phyloP scores from a whole-genome alignment of 2,888 invertebrate species.

The Allolobophora icterica region DNA sequence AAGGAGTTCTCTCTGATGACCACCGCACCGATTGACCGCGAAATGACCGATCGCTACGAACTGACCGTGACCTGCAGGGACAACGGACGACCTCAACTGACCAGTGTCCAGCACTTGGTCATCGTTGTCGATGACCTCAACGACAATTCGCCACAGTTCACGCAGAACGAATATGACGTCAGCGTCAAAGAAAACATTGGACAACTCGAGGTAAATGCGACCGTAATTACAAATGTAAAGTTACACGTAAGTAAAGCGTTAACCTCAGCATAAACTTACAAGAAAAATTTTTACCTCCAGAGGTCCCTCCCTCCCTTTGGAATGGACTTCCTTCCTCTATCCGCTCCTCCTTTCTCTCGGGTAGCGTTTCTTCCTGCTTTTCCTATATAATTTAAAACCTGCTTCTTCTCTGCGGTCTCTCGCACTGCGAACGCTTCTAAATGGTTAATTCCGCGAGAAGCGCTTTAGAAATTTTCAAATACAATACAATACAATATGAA shows the following conservation, averaged over 20 bases:
- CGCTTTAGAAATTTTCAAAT: too few species aligned
- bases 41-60: slow-evolving; percentile 39
- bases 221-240: neutral
- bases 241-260: neutral
- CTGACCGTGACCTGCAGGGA: slow-evolving; percentile 44
- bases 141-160: slow-evolving; percentile 46
- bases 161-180: slow-evolving; percentile 39
- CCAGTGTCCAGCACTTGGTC: slow-evolving; percentile 32
- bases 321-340: too few species aligned
- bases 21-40: slow-evolving; percentile 41
- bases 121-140: slow-evolving; percentile 46
- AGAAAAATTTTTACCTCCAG: too few species aligned
- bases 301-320: too few species aligned
- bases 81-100: slow-evolving; percentile 39
- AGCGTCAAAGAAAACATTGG: slow-evolving; percentile 43
- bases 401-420: too few species aligned
- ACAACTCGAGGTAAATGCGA: slow-evolving; percentile 26
- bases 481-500: too few species aligned
- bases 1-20: slow-evolving; percentile 34
- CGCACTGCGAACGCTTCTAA: too few species aligned
- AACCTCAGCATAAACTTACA: neutral
- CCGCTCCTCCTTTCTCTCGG: too few species aligned
- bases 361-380: too few species aligned
- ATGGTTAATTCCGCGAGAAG: too few species aligned
- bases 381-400: neutral